Conservation (phyloP, 2,113 vertebrate species). For the human region GRCh38 chr5:151737001-151737500, state of each 20-base stretch:
- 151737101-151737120: neutral
- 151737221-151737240: neutral
- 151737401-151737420: too few species aligned
- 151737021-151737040: neutral
- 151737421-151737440: too few species aligned
- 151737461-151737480: too few species aligned
- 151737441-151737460: too few species aligned
- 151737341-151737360: neutral
- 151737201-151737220: neutral
- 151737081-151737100: neutral
- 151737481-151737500: too few species aligned
- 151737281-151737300: neutral
- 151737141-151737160: neutral
- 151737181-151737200: neutral
- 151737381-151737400: neutral
- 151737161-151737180: too few species aligned
- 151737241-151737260: neutral
- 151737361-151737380: neutral
- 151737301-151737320: neutral
- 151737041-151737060: neutral
- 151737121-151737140: neutral
- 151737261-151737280: neutral
- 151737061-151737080: neutral
- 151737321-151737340: neutral
- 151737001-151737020: neutral